A percentile compares a stretch with the other conserved stretches of the same genome.
These are phyloP conservation scores for Colletes latitarsis DNA, from an alignment of 1,140 invertebrate species.

Conservation along the genomic window DNA sequence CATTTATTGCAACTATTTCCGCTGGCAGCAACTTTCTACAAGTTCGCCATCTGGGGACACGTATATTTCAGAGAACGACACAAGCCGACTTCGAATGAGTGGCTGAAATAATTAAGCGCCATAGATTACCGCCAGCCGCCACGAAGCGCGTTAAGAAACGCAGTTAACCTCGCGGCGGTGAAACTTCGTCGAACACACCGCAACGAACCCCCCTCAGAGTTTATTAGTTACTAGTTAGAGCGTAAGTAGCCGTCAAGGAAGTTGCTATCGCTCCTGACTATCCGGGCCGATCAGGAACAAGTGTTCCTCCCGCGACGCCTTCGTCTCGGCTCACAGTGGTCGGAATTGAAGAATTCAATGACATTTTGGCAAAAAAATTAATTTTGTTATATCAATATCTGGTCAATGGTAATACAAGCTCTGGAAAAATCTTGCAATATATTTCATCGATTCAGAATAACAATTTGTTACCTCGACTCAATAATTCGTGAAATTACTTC, in stretches of 20 bases:
- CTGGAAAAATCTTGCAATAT: too few species aligned
- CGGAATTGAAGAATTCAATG: too few species aligned
- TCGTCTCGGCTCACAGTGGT: neutral
- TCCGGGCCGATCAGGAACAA: conserved; percentile 18
- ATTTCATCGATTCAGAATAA: too few species aligned
- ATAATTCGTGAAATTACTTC: too few species aligned
- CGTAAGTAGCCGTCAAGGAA: conserved; percentile 28
- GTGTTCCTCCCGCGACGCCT: conserved; percentile 5
- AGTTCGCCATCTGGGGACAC: neutral
- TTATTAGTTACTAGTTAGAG: conserved; percentile 32
- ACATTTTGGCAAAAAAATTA: too few species aligned
- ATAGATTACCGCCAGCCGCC: neutral
- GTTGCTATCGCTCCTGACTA: conserved; percentile 26
- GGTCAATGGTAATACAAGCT: too few species aligned
- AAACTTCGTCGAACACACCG: conserved; percentile 7
- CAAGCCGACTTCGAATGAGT: neutral
- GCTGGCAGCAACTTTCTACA: neutral
- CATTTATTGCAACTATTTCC: neutral
- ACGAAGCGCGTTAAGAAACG: conserved; percentile 1
- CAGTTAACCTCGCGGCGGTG: conserved; percentile 1
- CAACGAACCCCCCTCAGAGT: neutral
- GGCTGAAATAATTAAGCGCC: neutral
- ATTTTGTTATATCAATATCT: too few species aligned
- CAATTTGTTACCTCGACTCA: too few species aligned
- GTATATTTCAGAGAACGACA: neutral